Base-by-base conservation (phyloP, 2,888 invertebrate genomes). In the Dastarcus helophoroides region DNA sequence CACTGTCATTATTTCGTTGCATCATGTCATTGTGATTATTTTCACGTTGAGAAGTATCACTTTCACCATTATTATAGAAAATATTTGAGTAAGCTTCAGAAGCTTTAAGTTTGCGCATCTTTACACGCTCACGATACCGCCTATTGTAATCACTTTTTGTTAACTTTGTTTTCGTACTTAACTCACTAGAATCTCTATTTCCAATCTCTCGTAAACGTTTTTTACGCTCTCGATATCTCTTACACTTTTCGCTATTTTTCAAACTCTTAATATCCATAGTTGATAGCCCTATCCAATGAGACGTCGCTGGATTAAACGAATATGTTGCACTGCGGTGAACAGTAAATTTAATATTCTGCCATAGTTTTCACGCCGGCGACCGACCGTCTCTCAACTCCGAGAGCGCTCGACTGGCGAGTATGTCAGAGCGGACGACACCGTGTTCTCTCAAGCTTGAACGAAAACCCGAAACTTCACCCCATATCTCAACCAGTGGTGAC, bases 61-160 rank as follows among this genome's bases (percentile, higher is more conserved):
- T 17, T n/a, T 17, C 19, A 17, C 19, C n/a, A 17, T 17, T 17
- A 17, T 17, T 17, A 17, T 17, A 7, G 19, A 17, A 6, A 17
- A 17, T 17, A 6, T 17, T n/a, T 17, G 19, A 17, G 19, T 17
- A 17, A 17, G n/a, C 19, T 7, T 17, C 19, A 17, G 19, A 17
- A 17, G 6, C n/a, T 17, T 17, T n/a, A 17, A 17, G 19, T 17
- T 17, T 17, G 19, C 19, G 19, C 19, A 6, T 17, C 19, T 17
- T 17, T 17, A 17, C 19, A 17, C 19, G 6, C 19, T 17, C 19
- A 17, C 19, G 19, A n/a, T 17, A 17, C 19, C 19, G 19, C 19
- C 19, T 17, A 17, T 17, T 17, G 6, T n/a, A n/a, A 7, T 17
- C 19, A 17, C n/a, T 17, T 17, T 17, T 17, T 17, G 19, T 17